Base-by-base conservation (phyloP, 2,797 vertebrate species). In the Rhinella marina region DNA sequence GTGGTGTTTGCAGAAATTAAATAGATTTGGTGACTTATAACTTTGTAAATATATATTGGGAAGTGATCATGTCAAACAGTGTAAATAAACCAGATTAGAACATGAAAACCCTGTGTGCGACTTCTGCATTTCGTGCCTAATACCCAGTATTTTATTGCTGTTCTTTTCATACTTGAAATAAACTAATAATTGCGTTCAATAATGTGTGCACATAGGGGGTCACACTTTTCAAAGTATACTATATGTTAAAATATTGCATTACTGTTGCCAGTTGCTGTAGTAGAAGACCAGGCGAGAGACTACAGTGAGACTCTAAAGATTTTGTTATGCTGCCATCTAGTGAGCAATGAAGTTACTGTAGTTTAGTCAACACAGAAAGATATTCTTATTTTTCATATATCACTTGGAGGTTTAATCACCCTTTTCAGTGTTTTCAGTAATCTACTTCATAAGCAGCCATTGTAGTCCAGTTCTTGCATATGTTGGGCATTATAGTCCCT, bases 41-140 rank as follows among this genome's bases (percentile, higher is more conserved):
- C 1, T 32, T 75, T 88, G 84, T 88, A 89, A 82, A 86, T 89
- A 89, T 73, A 68, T 52, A 54, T 14, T 70, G 50, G 75, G 57
- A 80, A 73, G 7, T 72, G 52, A 88, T 84, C 6, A 17, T 27
- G 48, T 19, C 50, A 19, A 62, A 57, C 66, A 81, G 19, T 70
- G 19, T 62, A 27, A 85, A 85, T 85, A 85, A 85, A 73, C 0
- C 5, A 64, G 48, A 32, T 73, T 11, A 57, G 64, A 48, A 82
- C 12, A 54, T 82, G 52, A 70, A 27, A 25, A 56, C 21, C 70
- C 23, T 29, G 2, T 19, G 27, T 19, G 19, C 19, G 54, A 13
- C 16, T 8, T 7, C 12, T 59, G 29, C 10, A 57, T 59, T 75
- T 8, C 50, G 29, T 72, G 29, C 12, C 17, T 80, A 23, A 25